phyloP scores from a whole-genome alignment of 2,888 invertebrate species.

The Lasioglossum calceatum region DNA sequence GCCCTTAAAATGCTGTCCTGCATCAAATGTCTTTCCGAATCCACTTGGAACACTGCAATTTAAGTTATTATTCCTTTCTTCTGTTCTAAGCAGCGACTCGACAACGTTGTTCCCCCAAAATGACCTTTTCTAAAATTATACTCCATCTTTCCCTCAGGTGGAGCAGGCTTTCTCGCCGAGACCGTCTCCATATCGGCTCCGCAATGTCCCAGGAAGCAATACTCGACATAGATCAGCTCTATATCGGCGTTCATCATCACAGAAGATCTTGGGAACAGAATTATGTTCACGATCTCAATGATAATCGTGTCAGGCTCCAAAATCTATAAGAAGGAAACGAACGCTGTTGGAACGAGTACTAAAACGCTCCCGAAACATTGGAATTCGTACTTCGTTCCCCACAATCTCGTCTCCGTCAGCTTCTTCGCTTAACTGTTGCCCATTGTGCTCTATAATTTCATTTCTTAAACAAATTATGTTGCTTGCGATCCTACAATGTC shows the following conservation, averaged over 20 bases:
- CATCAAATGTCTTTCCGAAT: slow-evolving; percentile 66
- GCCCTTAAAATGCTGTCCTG: slow-evolving; percentile 71
- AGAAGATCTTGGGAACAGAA: slow-evolving; percentile 66
- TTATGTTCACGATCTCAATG: slow-evolving; percentile 74
- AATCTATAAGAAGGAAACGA: slow-evolving; percentile 33
- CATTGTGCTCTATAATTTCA: slow-evolving; percentile 17
- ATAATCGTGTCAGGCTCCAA: slow-evolving; percentile 64
- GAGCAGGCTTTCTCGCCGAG: slow-evolving; percentile 68
- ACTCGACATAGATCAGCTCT: slow-evolving; percentile 77
- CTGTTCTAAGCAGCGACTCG: no score
- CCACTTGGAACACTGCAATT: slow-evolving; percentile 75
- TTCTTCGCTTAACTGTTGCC: background rate
- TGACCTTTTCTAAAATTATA: slow-evolving; percentile 73
- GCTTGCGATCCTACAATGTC: background rate
- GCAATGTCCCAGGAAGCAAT: slow-evolving; percentile 76
- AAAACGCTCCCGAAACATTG: background rate
- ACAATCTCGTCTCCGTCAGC: accelerated
- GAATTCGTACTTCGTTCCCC: background rate
- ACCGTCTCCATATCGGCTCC: slow-evolving; percentile 78
- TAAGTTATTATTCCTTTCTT: background rate
- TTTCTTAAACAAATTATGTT: background rate
- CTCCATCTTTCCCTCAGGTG: slow-evolving; percentile 54
- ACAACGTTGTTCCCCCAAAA: background rate
- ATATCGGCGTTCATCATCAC: slow-evolving; percentile 69
- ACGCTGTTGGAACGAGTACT: background rate